Evolutionary conservation across 2,888 invertebrate genomes (phyloP).

Genomic region (Pycnomerus fuliginosus): DNA sequence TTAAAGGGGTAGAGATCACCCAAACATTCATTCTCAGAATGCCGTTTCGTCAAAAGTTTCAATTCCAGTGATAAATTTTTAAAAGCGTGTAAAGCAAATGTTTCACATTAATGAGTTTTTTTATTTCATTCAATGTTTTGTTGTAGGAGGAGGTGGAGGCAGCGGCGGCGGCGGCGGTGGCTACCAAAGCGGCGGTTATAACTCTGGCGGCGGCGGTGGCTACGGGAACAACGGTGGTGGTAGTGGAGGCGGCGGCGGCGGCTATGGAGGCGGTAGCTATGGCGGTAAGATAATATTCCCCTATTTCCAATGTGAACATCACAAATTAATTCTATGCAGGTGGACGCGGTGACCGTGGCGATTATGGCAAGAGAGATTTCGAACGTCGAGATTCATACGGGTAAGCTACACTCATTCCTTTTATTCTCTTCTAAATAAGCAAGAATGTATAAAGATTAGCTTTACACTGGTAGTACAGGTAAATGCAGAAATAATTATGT

Average conservation of each 20-base stretch:
- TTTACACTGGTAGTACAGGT: not conserved
- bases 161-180: constrained; percentile 52
- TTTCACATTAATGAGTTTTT: not conserved
- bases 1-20: constrained; percentile 46
- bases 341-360: constrained; percentile 53
- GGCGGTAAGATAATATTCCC: constrained; percentile 24
- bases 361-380: constrained; percentile 58
- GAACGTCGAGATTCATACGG: constrained; percentile 60
- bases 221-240: constrained; percentile 47
- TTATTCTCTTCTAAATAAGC: constrained; percentile 12
- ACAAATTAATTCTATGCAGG: constrained; percentile 44
- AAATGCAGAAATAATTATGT: constrained; percentile 7
- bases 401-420: constrained; percentile 51
- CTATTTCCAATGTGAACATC: not conserved
- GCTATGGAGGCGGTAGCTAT: constrained; percentile 32
- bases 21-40: constrained; percentile 32
- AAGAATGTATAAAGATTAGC: constrained; percentile 8
- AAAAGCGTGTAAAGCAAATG: not conserved
- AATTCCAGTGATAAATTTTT: not conserved
- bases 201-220: constrained; percentile 51
- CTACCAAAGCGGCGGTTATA: constrained; percentile 40
- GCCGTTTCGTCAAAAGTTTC: no score
- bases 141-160: constrained; percentile 36
- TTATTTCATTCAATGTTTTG: constrained; percentile 7
- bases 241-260: constrained; percentile 38